Base-by-base conservation (phyloP, 2,888 invertebrate genomes). In the Oxytorus armatus region DNA sequence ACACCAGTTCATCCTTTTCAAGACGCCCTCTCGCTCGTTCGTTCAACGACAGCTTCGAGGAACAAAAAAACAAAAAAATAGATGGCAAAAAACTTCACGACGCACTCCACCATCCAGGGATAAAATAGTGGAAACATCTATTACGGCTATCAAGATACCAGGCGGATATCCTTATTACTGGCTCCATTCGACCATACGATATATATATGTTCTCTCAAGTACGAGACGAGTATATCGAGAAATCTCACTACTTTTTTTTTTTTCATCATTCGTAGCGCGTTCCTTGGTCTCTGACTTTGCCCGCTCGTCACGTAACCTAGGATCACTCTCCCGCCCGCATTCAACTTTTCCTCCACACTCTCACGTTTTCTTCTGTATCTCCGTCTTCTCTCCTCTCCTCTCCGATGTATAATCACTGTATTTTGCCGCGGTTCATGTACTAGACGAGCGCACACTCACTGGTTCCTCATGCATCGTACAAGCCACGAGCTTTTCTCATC, bases 111-210 rank as follows among this genome's bases (percentile, higher is more conserved):
- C 23, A 68, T 16, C 53, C 39, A 16, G 11, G 39, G 59, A 78
- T 79, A 55, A 80, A 81, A 77, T 70, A 18, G 73, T 77, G 51
- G 57, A 70, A 77, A 74, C 77, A 66, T 75, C 63, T 70, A 76
- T 80, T 73, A 69, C 69, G 69, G 55, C 57, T 55, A 73, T 73
- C 77, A 68, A 63, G 77, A 74, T 77, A 65, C 23, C 72, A 51
- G 61, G 68, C 77, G 81, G 77, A 81, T 77, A 57, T 81, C 81
- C 81, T 81, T 77, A 81, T 81, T 81, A 70, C 77, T 59, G 77
- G 53, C 39, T 65, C 63, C 49, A 65, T 74, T 77, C 59, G 74
- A 74, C 59, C 70, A 65, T 70, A 39, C 36, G 3, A n/a, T 53
- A 29, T 36, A 25, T 16, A 14, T 42, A 18, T 65, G 21, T 21